Base-by-base conservation (phyloP, 2,797 vertebrate genomes). In the Sebastolobus altivelis region DNA sequence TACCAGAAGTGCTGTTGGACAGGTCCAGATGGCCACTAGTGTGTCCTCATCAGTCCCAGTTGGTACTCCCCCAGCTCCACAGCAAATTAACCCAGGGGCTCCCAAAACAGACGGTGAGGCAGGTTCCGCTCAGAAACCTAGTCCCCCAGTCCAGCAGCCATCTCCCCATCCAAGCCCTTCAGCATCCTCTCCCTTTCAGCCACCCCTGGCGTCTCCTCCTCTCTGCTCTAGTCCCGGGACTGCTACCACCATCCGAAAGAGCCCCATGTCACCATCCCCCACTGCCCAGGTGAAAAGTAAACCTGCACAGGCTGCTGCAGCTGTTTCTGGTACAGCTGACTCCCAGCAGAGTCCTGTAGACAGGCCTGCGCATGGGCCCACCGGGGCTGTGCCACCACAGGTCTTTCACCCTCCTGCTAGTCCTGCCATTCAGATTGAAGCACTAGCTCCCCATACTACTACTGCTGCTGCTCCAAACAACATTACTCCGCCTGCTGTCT, bases 181-280 rank as follows among this genome's bases (percentile, higher is more conserved):
- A 16, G 65, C 86, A 12, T 90, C 96, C 22, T 91, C 95, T 58
- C 85, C 95, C 4, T 93, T 97, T 77, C 92, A 95, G 14, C 95
- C 96, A 72, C 69, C 96, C 25, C 85, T 96, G 25, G 92, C 95
- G 68, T 96, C 97, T 77, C 95, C 96, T 55, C 95, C 97, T 76
- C 92, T 95, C 33, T 96, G 96, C 3, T 96, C 95, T 61, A 99
- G 97, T 84, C 96, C 97, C 13, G 96, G 96, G 8, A 86, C 95
- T 80, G 91, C 96, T 54, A 92, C 93, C 73, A 90, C 92, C 72
- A 90, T 97, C 33, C 93, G 96, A 18, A 97, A 97, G 93, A 97
- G 96, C 87, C 95, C 97, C 43, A 90, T 97, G 72, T 96, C 97
- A 18, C 95, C 96, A 4, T 91, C 90, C 59, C 71, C 87, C 52